Evolutionary conservation across 2,113 vertebrate species (phyloP).

Genomic region (Amblyornis subalaris): DNA sequence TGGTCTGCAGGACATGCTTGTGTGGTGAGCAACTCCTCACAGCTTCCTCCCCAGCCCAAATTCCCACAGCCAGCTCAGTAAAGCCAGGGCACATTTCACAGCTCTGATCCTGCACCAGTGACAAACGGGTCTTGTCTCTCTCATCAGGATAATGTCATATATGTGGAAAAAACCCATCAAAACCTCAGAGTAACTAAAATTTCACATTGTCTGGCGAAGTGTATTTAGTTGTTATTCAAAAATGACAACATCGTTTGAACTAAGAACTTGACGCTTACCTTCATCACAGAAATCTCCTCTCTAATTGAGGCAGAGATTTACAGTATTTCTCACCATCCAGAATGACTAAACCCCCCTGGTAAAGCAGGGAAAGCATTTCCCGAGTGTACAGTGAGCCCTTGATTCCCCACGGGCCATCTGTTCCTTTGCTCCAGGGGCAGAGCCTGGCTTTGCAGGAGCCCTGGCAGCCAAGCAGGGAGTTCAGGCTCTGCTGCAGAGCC

Average conservation of each 20-base stretch:
- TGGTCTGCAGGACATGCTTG: neutral
- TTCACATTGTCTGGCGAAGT: neutral
- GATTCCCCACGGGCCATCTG: rapidly evolving
- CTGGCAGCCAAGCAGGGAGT: neutral
- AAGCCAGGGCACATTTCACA: neutral
- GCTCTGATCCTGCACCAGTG: neutral
- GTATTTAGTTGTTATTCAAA: neutral
- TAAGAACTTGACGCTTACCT: neutral
- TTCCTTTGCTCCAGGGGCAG: neutral
- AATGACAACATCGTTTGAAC: neutral
- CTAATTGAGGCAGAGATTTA: neutral
- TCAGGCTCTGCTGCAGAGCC: neutral
- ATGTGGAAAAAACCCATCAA: rapidly evolving
- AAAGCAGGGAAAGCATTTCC: neutral
- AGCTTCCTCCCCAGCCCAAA: neutral
- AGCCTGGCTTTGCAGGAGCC: neutral
- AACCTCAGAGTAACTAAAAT: neutral
- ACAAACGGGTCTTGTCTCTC: neutral
- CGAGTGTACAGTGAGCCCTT: neutral
- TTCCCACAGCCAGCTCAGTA: neutral
- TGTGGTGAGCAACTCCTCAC: neutral
- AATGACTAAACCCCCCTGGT: neutral
- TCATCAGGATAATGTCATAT: neutral
- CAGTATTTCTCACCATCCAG: neutral
- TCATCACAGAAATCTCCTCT: neutral